phyloP scores from a whole-genome alignment of 1,140 invertebrate species.

The Sitodiplosis mosellana region DNA sequence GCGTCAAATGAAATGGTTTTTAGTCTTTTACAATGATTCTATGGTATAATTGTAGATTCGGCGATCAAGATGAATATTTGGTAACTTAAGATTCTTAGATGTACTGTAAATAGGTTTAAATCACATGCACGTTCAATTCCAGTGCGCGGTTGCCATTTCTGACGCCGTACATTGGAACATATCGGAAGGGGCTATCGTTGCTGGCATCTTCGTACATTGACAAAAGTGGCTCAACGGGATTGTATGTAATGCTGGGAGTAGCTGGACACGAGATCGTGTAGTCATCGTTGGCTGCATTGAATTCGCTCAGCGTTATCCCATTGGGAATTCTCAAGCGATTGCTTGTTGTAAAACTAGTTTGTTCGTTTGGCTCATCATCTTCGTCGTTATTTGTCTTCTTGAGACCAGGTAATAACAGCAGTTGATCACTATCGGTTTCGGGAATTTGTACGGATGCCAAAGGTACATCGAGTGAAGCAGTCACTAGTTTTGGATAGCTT shows the following conservation, averaged over 20 bases:
- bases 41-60: too few relatives aligned
- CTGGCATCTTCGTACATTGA: not conserved
- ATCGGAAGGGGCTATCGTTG: constrained; percentile 2
- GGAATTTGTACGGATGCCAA: constrained; percentile 44
- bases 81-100: not conserved
- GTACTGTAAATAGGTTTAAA: not conserved
- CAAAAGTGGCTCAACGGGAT: constrained; percentile 2
- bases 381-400: constrained; percentile 2
- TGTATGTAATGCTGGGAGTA: not conserved
- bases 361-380: not conserved
- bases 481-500: constrained; percentile 52
- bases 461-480: constrained; percentile 62
- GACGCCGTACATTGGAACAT: constrained; percentile 5
- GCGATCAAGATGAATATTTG: too few relatives aligned
- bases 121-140: not conserved
- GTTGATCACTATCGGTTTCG: constrained; percentile 12
- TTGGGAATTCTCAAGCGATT: constrained; percentile 1
- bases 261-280: not conserved
- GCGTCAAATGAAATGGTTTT: too few relatives aligned
- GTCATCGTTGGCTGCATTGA: not conserved
- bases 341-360: not conserved
- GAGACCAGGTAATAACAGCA: constrained; percentile 9
- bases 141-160: not conserved
- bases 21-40: too few relatives aligned
- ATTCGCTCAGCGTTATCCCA: constrained; percentile 1